Conservation (phyloP, 2,888 invertebrate genomes). For the Tiphia femorata region DNA sequence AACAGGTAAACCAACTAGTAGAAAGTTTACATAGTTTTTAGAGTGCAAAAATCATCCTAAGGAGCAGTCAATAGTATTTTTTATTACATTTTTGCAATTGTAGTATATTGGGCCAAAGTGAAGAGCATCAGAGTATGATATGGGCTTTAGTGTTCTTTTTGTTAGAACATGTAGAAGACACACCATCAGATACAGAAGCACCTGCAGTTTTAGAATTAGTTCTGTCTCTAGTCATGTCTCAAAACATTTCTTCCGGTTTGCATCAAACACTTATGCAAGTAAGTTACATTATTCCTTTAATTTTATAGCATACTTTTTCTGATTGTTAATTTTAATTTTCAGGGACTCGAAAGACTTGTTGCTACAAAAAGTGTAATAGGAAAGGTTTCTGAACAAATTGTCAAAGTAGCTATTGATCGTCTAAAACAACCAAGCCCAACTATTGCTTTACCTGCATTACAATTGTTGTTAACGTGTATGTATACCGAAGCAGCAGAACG, state of each 20-base stretch:
- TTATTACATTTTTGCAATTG: constrained; percentile 10
- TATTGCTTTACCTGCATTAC: constrained; percentile 79
- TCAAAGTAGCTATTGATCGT: constrained; percentile 78
- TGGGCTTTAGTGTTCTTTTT: constrained; percentile 84
- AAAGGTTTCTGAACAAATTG: constrained; percentile 75
- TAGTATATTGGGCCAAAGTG: constrained; percentile 61
- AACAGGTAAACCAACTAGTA: constrained; percentile 56
- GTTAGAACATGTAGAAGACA: constrained; percentile 79
- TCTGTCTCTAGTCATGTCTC: constrained; percentile 67
- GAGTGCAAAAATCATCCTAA: not conserved
- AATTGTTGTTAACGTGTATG: constrained; percentile 83
- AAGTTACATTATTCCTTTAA: constrained; percentile 12
- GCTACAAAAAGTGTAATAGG: constrained; percentile 72
- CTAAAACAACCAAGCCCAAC: constrained; percentile 79
- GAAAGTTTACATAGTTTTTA: not conserved
- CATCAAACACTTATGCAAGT: constrained; percentile 71
- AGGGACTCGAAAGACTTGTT: constrained; percentile 81
- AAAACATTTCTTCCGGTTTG: constrained; percentile 68
- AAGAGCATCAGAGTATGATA: constrained; percentile 78
- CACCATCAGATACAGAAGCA: constrained; percentile 73
- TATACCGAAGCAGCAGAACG: constrained; percentile 73
- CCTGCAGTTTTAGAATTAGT: constrained; percentile 74
- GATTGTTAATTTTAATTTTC: constrained; percentile 28
- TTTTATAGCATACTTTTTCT: no score
- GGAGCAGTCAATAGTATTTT: not conserved